Evolutionary conservation across 2,797 vertebrate species (phyloP).

Genomic region (Monodelphis domestica): DNA sequence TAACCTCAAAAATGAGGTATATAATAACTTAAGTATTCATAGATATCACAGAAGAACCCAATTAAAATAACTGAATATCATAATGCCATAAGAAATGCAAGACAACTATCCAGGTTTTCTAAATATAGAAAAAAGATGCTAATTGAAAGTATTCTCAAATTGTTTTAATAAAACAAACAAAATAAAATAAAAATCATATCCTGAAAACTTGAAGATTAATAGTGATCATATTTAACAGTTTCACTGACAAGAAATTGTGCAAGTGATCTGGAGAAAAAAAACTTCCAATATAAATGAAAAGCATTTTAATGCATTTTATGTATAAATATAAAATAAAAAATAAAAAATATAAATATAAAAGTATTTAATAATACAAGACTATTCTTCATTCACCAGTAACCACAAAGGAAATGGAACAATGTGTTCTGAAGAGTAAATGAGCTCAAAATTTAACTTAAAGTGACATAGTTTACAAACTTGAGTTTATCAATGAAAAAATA

Average conservation of each 20-base stretch:
- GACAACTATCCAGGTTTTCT: too few species aligned
- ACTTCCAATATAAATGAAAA: not conserved
- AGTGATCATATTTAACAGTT: not conserved
- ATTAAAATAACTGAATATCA: too few species aligned
- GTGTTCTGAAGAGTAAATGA: not conserved
- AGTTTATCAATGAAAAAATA: not conserved
- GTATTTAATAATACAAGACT: not conserved
- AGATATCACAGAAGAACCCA: too few species aligned
- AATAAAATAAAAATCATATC: not conserved
- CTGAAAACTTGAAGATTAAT: not conserved
- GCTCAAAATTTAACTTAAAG: not conserved
- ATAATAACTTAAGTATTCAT: too few species aligned
- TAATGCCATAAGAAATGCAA: too few species aligned
- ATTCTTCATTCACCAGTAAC: not conserved
- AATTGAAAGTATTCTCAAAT: not conserved
- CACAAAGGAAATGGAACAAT: not conserved
- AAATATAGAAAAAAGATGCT: not conserved
- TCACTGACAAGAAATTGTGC: not conserved
- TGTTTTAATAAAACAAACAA: not conserved
- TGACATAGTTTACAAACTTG: too few species aligned
- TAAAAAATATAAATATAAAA: too few species aligned
- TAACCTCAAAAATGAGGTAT: too few species aligned
- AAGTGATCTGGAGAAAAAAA: not conserved
- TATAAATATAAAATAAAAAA: too few species aligned
- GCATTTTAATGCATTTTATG: too few species aligned